Percentiles rank a stretch among this genome's conserved stretches.
These are phyloP conservation scores for Notospermus geniculatus DNA, from an alignment of 1,140 invertebrate genomes.

Conservation along the genomic window DNA sequence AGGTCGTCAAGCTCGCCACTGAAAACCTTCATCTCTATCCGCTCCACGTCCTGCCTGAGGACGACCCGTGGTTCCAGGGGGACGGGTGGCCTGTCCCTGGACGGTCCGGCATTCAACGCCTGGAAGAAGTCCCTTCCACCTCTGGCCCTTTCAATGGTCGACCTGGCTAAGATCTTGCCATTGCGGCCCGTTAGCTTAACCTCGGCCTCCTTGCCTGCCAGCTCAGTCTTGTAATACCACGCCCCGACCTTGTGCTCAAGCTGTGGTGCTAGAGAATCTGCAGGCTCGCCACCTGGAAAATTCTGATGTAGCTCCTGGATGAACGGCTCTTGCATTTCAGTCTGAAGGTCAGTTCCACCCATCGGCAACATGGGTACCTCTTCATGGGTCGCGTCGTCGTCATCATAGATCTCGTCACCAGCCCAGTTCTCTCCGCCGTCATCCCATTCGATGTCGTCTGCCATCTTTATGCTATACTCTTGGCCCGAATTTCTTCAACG, in stretches of 20 bases:
- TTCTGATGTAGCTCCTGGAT: too few relatives aligned
- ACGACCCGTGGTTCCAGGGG: slow-evolving; percentile 3
- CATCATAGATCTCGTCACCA: too few relatives aligned
- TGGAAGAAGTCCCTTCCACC: not conserved
- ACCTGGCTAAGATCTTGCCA: not conserved
- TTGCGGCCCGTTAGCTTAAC: not conserved
- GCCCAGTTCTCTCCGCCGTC: too few relatives aligned
- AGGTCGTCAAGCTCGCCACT: not conserved
- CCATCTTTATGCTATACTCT: too few relatives aligned
- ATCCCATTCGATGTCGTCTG: too few relatives aligned
- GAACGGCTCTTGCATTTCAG: too few relatives aligned
- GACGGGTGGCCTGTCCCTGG: not conserved
- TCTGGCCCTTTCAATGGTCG: not conserved
- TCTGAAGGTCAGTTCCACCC: too few relatives aligned
- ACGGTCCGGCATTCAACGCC: not conserved
- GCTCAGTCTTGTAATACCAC: slow-evolving; percentile 2
- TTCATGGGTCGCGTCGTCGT: too few relatives aligned
- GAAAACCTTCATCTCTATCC: too few relatives aligned
- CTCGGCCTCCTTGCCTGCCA: not conserved
- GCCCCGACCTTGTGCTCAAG: not conserved
- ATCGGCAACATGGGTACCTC: too few relatives aligned
- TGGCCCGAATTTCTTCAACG: too few relatives aligned
- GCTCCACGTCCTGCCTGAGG: not conserved
- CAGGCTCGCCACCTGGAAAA: too few relatives aligned
- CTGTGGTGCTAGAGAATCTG: not conserved